phyloP scores from a whole-genome alignment of 2,797 vertebrate genomes.

The Holocentrus rufus region DNA sequence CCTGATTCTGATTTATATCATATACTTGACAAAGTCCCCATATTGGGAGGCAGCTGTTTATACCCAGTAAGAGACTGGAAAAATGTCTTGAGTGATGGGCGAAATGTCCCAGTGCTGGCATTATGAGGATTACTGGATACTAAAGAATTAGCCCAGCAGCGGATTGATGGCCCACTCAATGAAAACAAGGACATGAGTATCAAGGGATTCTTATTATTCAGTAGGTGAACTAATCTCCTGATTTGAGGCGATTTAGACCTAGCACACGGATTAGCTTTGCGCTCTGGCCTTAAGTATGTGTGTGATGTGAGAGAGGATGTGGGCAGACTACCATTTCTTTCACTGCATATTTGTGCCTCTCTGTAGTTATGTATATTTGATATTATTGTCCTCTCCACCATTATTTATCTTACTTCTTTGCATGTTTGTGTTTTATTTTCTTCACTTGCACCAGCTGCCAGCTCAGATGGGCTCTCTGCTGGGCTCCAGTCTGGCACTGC shows the following conservation, averaged over 20 bases:
- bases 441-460: slow-evolving; percentile 85
- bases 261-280: slow-evolving; percentile 5
- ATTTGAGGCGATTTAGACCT: slow-evolving; percentile 17
- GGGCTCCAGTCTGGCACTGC: slow-evolving; percentile 87
- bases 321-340: neutral
- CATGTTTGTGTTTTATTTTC: slow-evolving; percentile 24
- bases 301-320: slow-evolving; percentile 12
- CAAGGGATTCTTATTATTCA: slow-evolving; percentile 31
- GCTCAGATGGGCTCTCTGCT: slow-evolving; percentile 94
- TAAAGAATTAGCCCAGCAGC: slow-evolving; percentile 36
- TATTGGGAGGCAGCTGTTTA: slow-evolving; percentile 72
- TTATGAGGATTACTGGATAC: slow-evolving; percentile 54
- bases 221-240: slow-evolving; percentile 27
- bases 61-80: slow-evolving; percentile 40
- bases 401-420: slow-evolving; percentile 2
- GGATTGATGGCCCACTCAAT: slow-evolving; percentile 31
- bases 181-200: slow-evolving; percentile 37
- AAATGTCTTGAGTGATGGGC: slow-evolving; percentile 43
- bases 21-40: slow-evolving; percentile 46
- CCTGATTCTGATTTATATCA: slow-evolving; percentile 59
- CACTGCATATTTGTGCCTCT: slow-evolving; percentile 4
- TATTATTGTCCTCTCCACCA: slow-evolving; percentile 22
- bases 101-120: slow-evolving; percentile 44
- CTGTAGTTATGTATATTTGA: slow-evolving; percentile 17
- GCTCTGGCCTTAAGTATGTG: slow-evolving; percentile 8